These are phyloP conservation scores for Epicampocera succincta DNA, from an alignment of 2,888 invertebrate species.

Conservation along the genomic window DNA sequence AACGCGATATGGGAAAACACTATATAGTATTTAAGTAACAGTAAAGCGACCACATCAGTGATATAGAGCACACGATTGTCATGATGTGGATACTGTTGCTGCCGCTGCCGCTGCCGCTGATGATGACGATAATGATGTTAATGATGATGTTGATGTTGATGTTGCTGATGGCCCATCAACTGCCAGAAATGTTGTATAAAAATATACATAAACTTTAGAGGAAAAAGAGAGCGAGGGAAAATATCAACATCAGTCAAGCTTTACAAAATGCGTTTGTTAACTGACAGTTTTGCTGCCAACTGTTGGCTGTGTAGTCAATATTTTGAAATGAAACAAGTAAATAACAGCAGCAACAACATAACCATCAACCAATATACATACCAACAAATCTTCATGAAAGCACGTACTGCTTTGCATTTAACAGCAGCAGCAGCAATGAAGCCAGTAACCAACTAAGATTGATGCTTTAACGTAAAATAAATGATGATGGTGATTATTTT, in stretches of 20 bases:
- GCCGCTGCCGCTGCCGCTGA: constrained; percentile 61
- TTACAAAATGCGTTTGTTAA: constrained; percentile 65
- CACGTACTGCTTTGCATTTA: constrained; percentile 9
- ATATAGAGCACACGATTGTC: constrained; percentile 66
- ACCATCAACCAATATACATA: constrained; percentile 34
- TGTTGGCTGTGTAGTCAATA: constrained; percentile 59
- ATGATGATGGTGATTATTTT: constrained; percentile 81
- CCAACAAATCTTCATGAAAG: constrained; percentile 13
- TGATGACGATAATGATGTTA: constrained; percentile 53
- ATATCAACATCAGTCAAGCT: constrained; percentile 61
- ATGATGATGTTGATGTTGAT: constrained; percentile 44
- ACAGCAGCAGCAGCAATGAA: constrained; percentile 54
- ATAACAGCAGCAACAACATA: constrained; percentile 43
- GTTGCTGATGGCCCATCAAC: constrained; percentile 52
- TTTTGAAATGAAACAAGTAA: constrained; percentile 50
- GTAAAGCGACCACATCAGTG: constrained; percentile 52
- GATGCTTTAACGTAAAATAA: constrained; percentile 79
- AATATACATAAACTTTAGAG: constrained; percentile 1
- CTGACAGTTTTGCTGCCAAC: constrained; percentile 69
- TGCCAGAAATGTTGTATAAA: constrained; percentile 42
- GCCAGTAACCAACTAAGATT: constrained; percentile 76
- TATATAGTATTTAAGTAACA: constrained; percentile 5
- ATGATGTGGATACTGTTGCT: constrained; percentile 69
- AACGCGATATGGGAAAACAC: constrained; percentile 34
- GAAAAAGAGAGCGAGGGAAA: constrained; percentile 3